Evolutionary conservation across 2,888 invertebrate species (phyloP).

Genomic region (Melikaiella ostensackeni): DNA sequence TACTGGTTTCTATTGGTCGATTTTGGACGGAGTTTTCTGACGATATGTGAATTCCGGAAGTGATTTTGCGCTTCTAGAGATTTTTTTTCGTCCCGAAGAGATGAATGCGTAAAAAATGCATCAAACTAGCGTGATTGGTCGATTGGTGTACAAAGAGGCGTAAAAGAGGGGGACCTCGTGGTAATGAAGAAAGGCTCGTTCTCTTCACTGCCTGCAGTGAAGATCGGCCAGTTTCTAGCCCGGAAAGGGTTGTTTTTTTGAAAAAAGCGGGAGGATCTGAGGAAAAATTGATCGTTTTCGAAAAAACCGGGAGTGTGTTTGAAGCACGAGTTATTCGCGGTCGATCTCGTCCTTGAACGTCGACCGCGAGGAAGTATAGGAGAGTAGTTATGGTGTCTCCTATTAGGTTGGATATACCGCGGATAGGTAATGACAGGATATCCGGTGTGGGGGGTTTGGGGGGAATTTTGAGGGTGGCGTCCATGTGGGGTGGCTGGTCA

Average conservation of each 20-base stretch:
- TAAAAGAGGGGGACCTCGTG: constrained; percentile 54
- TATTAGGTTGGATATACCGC: constrained; percentile 70
- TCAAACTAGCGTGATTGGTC: constrained; percentile 51
- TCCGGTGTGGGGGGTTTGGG: constrained; percentile 68
- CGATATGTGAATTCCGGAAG: constrained; percentile 59
- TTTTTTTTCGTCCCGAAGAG: constrained; percentile 26
- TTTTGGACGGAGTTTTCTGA: constrained; percentile 65
- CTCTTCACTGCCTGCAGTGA: constrained; percentile 46
- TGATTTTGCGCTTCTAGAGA: constrained; percentile 2
- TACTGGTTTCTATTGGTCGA: constrained; percentile 53
- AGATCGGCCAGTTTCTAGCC: constrained; percentile 22
- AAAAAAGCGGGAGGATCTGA: constrained; percentile 13
- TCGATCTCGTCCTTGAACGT: constrained; percentile 41
- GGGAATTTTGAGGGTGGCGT: constrained; percentile 72
- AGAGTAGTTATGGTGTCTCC: constrained; percentile 7
- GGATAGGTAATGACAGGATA: constrained; percentile 65
- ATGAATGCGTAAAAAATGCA: constrained; percentile 57
- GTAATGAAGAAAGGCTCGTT: constrained; percentile 21
- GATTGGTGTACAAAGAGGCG: constrained; percentile 53
- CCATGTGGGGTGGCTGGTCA: constrained; percentile 76
- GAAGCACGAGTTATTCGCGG: constrained; percentile 42
- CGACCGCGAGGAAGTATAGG: constrained; percentile 35
- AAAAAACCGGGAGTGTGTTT: constrained; percentile 1
- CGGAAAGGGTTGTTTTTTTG: constrained; percentile 12
- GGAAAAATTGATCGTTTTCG: neutral